These are phyloP conservation scores for Dorcus parallelipipedus DNA, from an alignment of 2,888 invertebrate species.

Conservation along the genomic window DNA sequence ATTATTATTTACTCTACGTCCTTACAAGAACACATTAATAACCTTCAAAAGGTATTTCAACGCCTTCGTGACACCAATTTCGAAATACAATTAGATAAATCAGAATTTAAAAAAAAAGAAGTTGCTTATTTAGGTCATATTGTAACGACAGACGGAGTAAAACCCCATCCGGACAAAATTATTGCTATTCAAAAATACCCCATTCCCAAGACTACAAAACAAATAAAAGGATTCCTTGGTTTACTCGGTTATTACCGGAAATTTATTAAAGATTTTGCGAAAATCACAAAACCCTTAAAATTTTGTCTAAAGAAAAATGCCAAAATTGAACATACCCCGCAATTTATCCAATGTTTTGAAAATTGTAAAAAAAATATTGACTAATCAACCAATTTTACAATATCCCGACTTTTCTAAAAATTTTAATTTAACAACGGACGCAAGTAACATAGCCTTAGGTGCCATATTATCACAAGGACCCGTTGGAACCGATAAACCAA, in stretches of 20 bases:
- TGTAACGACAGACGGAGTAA: conserved; percentile 11
- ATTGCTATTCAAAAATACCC: conserved; percentile 11
- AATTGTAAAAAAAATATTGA: conserved; percentile 12
- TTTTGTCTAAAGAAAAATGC: conserved; percentile 15
- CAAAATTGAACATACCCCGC: conserved; percentile 9
- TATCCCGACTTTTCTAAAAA: conserved; percentile 14
- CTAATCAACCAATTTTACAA: conserved; percentile 15
- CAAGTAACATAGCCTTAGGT: conserved; percentile 11
- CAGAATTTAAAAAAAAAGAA: neutral
- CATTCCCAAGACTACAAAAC: conserved; percentile 11
- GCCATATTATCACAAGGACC: conserved; percentile 9
- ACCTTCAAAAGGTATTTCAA: neutral
- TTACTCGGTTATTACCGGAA: conserved; percentile 12
- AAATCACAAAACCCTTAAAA: conserved; percentile 19
- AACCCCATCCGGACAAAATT: conserved; percentile 13
- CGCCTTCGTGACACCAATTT: conserved; percentile 2
- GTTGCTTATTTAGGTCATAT: conserved; percentile 14
- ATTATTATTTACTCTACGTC: conserved; percentile 17
- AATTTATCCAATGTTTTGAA: conserved; percentile 11
- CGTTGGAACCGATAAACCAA: neutral
- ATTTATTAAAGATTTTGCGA: conserved; percentile 16
- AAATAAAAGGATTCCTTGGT: conserved; percentile 11
- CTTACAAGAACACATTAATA: neutral
- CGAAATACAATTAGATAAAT: neutral
- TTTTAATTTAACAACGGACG: conserved; percentile 17